phyloP scores from a whole-genome alignment of 2,888 invertebrate species.

The Adineta ricciae region DNA sequence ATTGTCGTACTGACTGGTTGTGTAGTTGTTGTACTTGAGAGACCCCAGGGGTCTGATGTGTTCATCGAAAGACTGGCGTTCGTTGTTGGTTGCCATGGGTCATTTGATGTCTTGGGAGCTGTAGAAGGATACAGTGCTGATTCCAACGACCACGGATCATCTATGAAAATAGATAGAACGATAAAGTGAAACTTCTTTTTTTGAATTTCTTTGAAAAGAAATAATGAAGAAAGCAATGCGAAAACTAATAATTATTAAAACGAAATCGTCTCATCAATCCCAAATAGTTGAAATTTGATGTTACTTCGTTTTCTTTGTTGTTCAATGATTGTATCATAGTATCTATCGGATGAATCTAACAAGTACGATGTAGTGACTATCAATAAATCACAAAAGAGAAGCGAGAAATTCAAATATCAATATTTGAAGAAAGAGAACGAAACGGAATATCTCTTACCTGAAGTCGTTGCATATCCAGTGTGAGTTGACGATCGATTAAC shows the following conservation, averaged over 20 bases:
- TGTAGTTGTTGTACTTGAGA: not conserved
- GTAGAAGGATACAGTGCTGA: not conserved
- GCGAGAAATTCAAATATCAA: no score
- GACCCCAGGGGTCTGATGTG: not conserved
- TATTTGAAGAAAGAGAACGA: no score
- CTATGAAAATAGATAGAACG: not conserved
- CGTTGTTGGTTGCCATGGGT: not conserved
- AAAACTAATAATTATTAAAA: not conserved
- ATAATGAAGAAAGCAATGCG: not conserved
- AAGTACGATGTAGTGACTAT: not conserved
- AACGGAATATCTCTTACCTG: not conserved
- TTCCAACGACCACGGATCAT: not conserved
- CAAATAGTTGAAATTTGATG: not conserved
- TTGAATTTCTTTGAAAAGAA: not conserved
- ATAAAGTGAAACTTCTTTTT: not conserved
- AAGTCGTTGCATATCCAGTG: not conserved
- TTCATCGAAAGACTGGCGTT: not conserved
- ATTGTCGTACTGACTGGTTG: not conserved
- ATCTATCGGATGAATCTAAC: not conserved
- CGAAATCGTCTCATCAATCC: no score
- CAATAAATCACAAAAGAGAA: not conserved
- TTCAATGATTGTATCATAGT: not conserved
- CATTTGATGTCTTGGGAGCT: not conserved
- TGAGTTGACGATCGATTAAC: not conserved
- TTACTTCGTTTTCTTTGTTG: not conserved